Percentiles rank a stretch among this genome's conserved stretches.
Evolutionary conservation across 2,797 vertebrate genomes (phyloP).

Genomic region (Rousettus madagascariensis): DNA sequence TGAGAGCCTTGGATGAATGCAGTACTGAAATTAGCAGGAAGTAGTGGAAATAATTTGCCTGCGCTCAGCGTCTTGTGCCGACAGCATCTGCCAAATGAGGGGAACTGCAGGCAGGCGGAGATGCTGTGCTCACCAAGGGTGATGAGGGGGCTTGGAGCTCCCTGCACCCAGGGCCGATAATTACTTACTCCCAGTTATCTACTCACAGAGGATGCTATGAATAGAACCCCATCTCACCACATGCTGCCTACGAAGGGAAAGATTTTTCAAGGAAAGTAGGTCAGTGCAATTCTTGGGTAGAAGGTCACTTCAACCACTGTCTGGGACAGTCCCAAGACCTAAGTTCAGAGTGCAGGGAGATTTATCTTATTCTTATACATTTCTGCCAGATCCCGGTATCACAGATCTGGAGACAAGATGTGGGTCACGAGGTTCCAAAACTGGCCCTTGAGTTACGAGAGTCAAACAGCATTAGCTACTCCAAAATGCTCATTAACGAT

Average conservation of each 20-base stretch:
- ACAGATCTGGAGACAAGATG: neutral
- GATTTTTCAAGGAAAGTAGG: slow-evolving; percentile 73
- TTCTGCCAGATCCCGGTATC: neutral
- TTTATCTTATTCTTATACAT: neutral
- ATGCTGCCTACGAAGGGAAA: neutral
- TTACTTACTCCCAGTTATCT: slow-evolving; percentile 39
- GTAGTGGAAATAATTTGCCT: slow-evolving; percentile 73
- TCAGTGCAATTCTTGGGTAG: slow-evolving; percentile 1
- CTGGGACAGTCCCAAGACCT: neutral
- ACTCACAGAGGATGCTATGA: slow-evolving; percentile 45
- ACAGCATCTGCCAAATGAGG: slow-evolving; percentile 64
- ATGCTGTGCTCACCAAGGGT: neutral
- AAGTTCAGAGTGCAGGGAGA: rapidly evolving
- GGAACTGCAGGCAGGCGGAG: slow-evolving; percentile 49
- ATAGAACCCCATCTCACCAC: neutral
- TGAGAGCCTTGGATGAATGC: slow-evolving; percentile 67
- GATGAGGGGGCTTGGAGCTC: slow-evolving; percentile 44
- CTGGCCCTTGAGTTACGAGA: neutral
- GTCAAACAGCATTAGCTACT: neutral
- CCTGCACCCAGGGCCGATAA: neutral
- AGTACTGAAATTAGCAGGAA: slow-evolving; percentile 77
- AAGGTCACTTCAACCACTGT: neutral
- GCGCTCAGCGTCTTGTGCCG: slow-evolving; percentile 73
- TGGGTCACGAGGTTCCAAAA: neutral
- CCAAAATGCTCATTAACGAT: neutral